Evolutionary conservation across 2,113 vertebrate species (phyloP).

Genomic region (Alligator sinensis): DNA sequence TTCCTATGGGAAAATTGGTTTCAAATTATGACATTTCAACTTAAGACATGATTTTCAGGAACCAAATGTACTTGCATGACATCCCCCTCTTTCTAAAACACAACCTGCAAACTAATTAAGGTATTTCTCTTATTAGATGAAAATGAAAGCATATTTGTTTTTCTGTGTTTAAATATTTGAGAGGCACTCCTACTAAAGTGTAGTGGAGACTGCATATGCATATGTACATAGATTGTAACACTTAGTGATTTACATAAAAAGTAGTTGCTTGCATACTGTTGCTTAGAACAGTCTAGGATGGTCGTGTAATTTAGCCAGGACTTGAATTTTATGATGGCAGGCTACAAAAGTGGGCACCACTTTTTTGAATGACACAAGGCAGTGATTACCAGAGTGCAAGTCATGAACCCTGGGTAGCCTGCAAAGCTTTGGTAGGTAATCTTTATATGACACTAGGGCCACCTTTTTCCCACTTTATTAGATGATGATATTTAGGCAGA

Average conservation of each 20-base stretch:
- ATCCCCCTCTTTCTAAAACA: not conserved
- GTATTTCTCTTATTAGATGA: not conserved
- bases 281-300: not conserved
- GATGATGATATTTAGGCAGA: no score
- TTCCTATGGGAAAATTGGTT: no score
- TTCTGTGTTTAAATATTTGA: not conserved
- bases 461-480: no score
- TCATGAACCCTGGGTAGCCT: no score
- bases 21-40: no score
- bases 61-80: no score
- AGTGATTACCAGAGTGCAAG: not conserved
- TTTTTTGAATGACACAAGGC: not conserved
- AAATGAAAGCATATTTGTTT: not conserved
- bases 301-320: not conserved
- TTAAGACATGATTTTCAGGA: no score
- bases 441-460: no score
- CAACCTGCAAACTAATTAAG: not conserved
- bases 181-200: not conserved
- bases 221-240: not conserved
- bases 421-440: no score
- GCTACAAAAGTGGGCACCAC: not conserved
- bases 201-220: not conserved
- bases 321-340: not conserved
- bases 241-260: not conserved
- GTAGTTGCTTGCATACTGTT: not conserved